phyloP scores from a whole-genome alignment of 2,113 vertebrate genomes.

The Hystrix brachyura region DNA sequence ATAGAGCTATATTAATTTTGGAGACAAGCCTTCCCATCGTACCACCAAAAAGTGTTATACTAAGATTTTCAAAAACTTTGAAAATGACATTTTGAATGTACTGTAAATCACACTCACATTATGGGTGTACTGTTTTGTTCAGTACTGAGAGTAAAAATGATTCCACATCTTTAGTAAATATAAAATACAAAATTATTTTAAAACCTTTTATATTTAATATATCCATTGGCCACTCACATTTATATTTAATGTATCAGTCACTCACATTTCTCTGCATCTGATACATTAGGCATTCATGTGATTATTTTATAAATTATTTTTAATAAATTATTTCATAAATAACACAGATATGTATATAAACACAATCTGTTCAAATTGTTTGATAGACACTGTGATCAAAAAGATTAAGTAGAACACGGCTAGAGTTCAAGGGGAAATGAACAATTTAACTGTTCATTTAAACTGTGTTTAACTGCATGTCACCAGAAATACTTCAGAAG shows the following conservation, averaged over 20 bases:
- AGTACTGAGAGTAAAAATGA: background rate
- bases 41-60: background rate
- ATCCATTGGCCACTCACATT: background rate
- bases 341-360: background rate
- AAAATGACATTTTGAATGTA: background rate
- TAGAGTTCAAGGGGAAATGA: background rate
- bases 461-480: background rate
- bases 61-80: background rate
- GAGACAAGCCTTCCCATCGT: slow-evolving; percentile 1
- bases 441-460: background rate
- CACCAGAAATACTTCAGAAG: slow-evolving; percentile 3
- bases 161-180: background rate
- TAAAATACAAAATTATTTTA: slow-evolving; percentile 37
- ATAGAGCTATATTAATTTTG: background rate
- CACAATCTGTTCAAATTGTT: background rate
- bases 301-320: no score
- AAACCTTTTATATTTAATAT: slow-evolving; percentile 33
- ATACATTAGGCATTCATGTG: no score
- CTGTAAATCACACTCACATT: slow-evolving; percentile 5
- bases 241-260: background rate
- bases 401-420: background rate
- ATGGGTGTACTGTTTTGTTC: background rate
- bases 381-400: slow-evolving; percentile 9
- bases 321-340: background rate
- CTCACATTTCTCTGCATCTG: background rate